Conservation (phyloP, 1,140 invertebrate species). For the Cardiocondyla obscurior region DNA sequence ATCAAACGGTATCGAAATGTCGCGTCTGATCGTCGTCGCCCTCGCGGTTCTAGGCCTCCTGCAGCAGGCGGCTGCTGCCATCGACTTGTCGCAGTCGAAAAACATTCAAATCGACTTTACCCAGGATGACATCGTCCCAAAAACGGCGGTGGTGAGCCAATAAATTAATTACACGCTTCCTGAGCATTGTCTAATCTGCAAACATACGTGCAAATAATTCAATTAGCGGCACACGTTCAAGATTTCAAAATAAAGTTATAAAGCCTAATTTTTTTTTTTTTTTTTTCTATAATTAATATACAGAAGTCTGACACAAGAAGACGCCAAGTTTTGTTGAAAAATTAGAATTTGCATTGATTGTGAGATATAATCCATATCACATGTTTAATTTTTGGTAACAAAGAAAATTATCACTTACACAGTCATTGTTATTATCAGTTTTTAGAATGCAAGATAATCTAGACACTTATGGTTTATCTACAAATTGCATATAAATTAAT, state of each 20-base stretch:
- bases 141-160: constrained; percentile 66
- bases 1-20: constrained; percentile 64
- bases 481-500: background rate
- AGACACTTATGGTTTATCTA: background rate
- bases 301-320: no score
- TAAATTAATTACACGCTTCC: background rate
- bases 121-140: constrained; percentile 59
- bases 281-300: no score
- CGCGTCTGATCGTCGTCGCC: constrained; percentile 32
- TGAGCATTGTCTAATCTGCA: background rate
- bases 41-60: constrained; percentile 15
- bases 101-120: constrained; percentile 56
- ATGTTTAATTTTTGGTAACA: no score
- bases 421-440: background rate
- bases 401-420: background rate
- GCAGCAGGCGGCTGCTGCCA: constrained; percentile 1
- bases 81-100: constrained; percentile 65
- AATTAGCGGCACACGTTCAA: background rate
- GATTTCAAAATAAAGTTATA: background rate
- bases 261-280: no score
- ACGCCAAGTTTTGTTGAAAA: no score
- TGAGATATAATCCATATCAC: no score
- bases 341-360: no score
- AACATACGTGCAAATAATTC: background rate
- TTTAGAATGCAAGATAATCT: background rate